phyloP scores from a whole-genome alignment of 2,797 vertebrate genomes.

The Coracias cyanogaster region DNA sequence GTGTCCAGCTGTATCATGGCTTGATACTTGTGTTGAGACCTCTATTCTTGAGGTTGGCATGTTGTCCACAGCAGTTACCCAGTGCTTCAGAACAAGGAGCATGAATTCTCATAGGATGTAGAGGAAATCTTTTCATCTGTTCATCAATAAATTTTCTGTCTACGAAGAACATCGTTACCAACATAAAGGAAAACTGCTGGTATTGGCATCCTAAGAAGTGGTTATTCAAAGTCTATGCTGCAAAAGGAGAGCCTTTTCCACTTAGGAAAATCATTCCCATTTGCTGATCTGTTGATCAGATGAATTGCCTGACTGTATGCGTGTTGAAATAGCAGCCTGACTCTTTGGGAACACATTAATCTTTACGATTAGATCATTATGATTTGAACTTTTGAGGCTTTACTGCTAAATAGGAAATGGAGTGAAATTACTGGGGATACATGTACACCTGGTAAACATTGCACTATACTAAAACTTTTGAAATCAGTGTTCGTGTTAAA shows the following conservation, averaged over 20 bases:
- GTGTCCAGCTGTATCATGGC: slow-evolving; percentile 7
- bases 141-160: slow-evolving; percentile 23
- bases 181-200: background rate
- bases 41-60: background rate
- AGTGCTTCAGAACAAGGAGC: background rate
- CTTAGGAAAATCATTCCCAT: background rate
- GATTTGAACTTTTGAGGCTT: background rate
- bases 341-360: background rate
- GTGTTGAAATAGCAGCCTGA: background rate
- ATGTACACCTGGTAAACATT: background rate
- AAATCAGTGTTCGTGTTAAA: background rate
- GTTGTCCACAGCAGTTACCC: background rate
- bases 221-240: background rate
- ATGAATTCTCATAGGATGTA: background rate
- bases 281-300: background rate
- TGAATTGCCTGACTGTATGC: background rate
- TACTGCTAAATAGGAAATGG: background rate
- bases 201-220: background rate
- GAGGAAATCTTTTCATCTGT: slow-evolving; percentile 27
- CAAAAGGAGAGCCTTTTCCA: background rate
- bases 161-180: background rate
- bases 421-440: background rate
- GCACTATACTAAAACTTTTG: background rate
- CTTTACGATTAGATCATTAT: background rate
- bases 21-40: slow-evolving; percentile 12